A percentile compares a stretch with the other conserved stretches of the same genome.
Evolutionary conservation across 2,797 vertebrate species (phyloP).

Genomic region (Anomalospiza imberbis): DNA sequence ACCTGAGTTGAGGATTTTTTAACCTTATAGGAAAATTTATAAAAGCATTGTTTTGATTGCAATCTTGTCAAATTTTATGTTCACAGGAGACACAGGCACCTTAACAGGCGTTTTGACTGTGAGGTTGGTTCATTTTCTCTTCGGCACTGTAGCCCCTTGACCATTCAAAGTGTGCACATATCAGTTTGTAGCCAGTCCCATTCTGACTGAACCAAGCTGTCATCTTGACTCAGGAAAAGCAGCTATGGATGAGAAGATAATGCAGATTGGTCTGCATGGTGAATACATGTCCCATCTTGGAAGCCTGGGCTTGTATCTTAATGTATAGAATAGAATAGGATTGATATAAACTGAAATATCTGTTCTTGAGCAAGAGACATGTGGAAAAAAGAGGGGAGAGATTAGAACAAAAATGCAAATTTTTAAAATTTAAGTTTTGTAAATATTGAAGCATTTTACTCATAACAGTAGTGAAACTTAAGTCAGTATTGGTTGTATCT

Average conservation of each 20-base stretch:
- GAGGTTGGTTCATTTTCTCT: neutral
- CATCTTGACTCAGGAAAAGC: neutral
- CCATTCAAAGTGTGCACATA: neutral
- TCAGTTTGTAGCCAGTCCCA: neutral
- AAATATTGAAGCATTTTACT: neutral
- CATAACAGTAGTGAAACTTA: neutral
- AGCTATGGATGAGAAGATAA: neutral
- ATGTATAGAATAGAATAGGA: neutral
- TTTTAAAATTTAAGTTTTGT: neutral
- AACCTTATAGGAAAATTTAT: neutral
- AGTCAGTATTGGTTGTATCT: neutral
- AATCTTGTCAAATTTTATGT: neutral
- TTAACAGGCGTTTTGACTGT: neutral
- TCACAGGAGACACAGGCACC: neutral
- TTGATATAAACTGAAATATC: neutral
- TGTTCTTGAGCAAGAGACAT: neutral
- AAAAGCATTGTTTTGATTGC: neutral
- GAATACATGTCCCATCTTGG: neutral
- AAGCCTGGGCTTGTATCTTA: neutral
- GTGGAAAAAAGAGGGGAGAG: too few species aligned
- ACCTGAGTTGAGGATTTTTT: neutral
- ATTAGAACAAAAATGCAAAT: neutral
- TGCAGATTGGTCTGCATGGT: neutral
- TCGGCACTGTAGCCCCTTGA: neutral
- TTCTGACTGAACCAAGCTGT: neutral